These are phyloP conservation scores for Columba livia DNA, from an alignment of 2,113 vertebrate species.

Conservation along the genomic window DNA sequence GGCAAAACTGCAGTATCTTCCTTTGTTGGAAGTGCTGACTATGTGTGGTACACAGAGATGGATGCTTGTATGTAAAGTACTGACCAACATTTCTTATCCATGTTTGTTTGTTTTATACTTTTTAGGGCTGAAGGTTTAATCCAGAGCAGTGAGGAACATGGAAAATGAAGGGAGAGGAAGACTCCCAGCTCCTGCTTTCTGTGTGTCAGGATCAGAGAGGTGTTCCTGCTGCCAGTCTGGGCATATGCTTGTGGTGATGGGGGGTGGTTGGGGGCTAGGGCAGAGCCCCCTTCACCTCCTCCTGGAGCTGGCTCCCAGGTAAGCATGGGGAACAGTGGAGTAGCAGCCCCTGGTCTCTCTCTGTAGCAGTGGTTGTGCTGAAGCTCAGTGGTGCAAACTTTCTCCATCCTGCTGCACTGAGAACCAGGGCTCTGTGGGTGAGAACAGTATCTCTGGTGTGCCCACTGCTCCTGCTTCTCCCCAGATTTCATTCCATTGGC, in stretches of 20 bases:
- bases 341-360: background rate
- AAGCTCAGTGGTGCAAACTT: background rate
- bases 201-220: background rate
- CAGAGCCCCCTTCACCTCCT: background rate
- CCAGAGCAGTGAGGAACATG: rapidly evolving
- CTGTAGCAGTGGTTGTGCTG: background rate
- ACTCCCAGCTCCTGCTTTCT: background rate
- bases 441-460: background rate
- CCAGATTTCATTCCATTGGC: background rate
- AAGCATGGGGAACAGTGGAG: background rate
- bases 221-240: background rate
- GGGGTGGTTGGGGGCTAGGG: background rate
- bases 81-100: rapidly evolving
- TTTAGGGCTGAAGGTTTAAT: background rate
- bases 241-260: rapidly evolving
- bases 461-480: background rate
- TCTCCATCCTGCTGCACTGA: background rate
- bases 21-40: background rate
- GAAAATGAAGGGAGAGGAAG: background rate
- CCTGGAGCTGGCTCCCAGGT: background rate
- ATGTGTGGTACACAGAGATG: background rate
- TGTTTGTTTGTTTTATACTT: background rate
- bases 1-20: background rate
- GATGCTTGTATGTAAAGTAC: background rate
- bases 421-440: rapidly evolving